These are phyloP conservation scores for Rhynchotus rufescens DNA, from an alignment of 2,797 vertebrate species.

Conservation along the genomic window DNA sequence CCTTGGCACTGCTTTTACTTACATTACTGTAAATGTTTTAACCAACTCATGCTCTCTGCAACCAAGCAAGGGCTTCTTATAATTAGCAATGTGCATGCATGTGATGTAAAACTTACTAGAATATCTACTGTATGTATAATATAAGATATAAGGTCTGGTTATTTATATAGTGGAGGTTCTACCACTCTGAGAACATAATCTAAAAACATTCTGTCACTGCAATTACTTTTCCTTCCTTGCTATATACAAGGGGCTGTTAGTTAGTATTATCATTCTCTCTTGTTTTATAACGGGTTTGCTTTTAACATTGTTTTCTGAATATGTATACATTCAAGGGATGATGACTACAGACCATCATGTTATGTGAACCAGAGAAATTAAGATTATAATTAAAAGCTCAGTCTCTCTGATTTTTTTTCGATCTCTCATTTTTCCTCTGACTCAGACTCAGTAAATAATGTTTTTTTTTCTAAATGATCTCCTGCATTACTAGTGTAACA, in stretches of 20 bases:
- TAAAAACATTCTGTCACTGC: background rate
- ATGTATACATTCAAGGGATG: background rate
- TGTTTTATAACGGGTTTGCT: background rate
- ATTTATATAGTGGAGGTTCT: background rate
- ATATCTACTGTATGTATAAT: background rate
- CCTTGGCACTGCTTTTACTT: background rate
- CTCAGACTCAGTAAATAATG: slow-evolving; percentile 31
- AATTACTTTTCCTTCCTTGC: background rate
- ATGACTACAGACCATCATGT: background rate
- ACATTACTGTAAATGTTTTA: background rate
- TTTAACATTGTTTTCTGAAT: slow-evolving; percentile 1
- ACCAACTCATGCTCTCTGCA: background rate
- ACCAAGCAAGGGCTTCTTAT: background rate
- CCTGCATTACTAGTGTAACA: background rate
- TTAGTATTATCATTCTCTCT: background rate
- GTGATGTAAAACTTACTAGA: background rate
- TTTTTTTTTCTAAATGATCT: slow-evolving; percentile 16
- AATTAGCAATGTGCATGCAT: background rate
- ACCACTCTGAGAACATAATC: background rate
- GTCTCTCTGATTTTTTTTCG: background rate
- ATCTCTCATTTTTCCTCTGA: background rate
- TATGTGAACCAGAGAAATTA: background rate
- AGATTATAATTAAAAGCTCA: background rate
- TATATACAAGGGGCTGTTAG: background rate
- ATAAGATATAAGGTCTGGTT: background rate